Evolutionary conservation across 2,888 invertebrate genomes (phyloP).

Genomic region (Dryococelus australis): DNA sequence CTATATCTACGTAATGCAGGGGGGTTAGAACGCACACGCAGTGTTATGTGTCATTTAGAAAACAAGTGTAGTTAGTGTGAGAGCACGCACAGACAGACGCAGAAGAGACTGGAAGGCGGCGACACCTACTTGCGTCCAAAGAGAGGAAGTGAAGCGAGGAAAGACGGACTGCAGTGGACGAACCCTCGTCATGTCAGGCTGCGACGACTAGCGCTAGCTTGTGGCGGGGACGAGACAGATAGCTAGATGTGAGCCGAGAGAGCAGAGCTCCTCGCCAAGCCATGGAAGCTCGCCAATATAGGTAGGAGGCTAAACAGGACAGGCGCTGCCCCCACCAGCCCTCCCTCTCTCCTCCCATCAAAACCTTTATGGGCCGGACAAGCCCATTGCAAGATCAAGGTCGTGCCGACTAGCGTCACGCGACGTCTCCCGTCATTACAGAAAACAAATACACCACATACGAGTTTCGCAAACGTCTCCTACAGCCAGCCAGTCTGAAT

Average conservation of each 20-base stretch:
- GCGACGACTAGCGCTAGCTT: neutral
- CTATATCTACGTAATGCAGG: too few relatives aligned
- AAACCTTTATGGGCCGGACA: too few relatives aligned
- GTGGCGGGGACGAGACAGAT: too few relatives aligned
- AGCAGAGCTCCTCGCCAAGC: neutral
- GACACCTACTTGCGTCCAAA: neutral
- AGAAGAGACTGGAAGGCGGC: neutral
- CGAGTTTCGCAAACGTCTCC: too few relatives aligned
- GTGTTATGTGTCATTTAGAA: too few relatives aligned
- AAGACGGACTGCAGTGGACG: too few relatives aligned
- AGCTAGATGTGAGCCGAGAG: neutral
- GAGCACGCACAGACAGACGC: too few relatives aligned
- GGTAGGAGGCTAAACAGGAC: constrained; percentile 11
- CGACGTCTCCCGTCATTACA: too few relatives aligned
- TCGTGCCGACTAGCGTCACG: neutral
- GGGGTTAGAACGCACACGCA: too few relatives aligned
- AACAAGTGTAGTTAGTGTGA: too few relatives aligned
- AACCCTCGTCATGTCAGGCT: neutral
- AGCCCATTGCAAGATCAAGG: neutral
- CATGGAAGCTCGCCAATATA: neutral
- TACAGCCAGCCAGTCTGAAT: too few relatives aligned
- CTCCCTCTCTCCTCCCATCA: neutral
- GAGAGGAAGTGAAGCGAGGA: neutral
- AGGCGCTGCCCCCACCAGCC: neutral
- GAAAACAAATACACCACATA: too few relatives aligned